Percentiles rank a stretch among this genome's conserved stretches.
phyloP scores from a whole-genome alignment of 1,140 invertebrate species.

The Drosophila ambigua region DNA sequence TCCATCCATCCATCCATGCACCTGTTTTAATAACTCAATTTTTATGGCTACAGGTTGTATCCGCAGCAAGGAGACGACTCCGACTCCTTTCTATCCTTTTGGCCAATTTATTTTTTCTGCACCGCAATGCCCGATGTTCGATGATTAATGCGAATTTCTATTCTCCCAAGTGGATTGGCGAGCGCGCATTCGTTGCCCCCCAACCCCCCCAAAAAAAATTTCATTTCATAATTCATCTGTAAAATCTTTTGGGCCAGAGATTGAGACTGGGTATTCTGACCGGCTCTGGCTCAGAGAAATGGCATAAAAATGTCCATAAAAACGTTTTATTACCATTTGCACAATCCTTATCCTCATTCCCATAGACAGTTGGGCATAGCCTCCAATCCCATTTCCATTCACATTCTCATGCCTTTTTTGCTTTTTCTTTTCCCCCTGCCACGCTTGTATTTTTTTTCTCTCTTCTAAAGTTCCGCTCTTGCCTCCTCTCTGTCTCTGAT shows the following conservation, averaged over 20 bases:
- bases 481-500: conserved; percentile 49
- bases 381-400: conserved; percentile 8
- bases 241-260: background rate
- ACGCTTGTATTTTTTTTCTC: too few relatives aligned
- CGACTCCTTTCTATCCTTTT: background rate
- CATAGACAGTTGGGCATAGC: background rate
- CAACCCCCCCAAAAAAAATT: conserved; percentile 48
- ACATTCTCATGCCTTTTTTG: background rate
- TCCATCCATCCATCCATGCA: conserved; percentile 25
- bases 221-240: conserved; percentile 69
- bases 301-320: conserved; percentile 70
- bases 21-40: conserved; percentile 78
- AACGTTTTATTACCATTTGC: conserved; percentile 74
- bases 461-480: background rate
- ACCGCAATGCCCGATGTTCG: conserved; percentile 47
- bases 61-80: too few relatives aligned
- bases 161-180: conserved; percentile 24
- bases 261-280: too few relatives aligned
- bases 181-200: conserved; percentile 40
- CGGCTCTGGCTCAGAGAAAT: too few relatives aligned
- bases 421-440: too few relatives aligned
- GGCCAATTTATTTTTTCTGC: conserved; percentile 24
- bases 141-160: conserved; percentile 64
- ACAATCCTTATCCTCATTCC: conserved; percentile 34
- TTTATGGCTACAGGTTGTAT: conserved; percentile 56